These are phyloP conservation scores for Plestiodon gilberti DNA, from an alignment of 2,113 vertebrate genomes.

Conservation along the genomic window DNA sequence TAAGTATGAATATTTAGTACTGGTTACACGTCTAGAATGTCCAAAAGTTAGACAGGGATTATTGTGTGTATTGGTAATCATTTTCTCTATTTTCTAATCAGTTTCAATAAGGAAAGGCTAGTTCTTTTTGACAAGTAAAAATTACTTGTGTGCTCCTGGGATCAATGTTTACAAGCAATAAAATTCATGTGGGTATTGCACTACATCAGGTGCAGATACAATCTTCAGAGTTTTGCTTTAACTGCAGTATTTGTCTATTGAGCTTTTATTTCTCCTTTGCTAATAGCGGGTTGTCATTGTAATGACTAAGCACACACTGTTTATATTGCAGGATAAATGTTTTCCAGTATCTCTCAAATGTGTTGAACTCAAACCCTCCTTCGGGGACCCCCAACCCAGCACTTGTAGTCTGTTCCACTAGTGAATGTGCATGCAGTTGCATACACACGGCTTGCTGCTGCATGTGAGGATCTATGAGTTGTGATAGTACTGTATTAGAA, in stretches of 20 bases:
- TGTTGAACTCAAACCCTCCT: not conserved
- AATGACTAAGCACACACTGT: not conserved
- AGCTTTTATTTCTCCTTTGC: not conserved
- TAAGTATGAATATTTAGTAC: not conserved
- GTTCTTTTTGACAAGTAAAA: not conserved
- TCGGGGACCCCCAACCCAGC: too few species aligned
- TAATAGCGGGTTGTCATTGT: rapidly evolving
- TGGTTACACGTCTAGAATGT: not conserved
- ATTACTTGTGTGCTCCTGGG: not conserved
- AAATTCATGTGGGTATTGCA: not conserved
- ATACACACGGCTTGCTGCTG: not conserved
- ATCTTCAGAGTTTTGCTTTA: slow-evolving; percentile 1
- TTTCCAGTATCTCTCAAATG: not conserved
- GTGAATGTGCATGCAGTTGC: not conserved
- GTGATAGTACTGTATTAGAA: not conserved
- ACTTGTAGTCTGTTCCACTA: not conserved
- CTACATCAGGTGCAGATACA: not conserved
- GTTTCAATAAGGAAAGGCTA: not conserved
- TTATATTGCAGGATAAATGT: not conserved
- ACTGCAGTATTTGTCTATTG: not conserved
- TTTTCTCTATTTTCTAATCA: not conserved
- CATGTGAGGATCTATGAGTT: not conserved
- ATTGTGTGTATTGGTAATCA: not conserved
- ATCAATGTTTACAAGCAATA: not conserved
- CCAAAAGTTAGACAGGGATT: not conserved